phyloP scores from a whole-genome alignment of 2,888 invertebrate species.

The Microctonus hyperodae region DNA sequence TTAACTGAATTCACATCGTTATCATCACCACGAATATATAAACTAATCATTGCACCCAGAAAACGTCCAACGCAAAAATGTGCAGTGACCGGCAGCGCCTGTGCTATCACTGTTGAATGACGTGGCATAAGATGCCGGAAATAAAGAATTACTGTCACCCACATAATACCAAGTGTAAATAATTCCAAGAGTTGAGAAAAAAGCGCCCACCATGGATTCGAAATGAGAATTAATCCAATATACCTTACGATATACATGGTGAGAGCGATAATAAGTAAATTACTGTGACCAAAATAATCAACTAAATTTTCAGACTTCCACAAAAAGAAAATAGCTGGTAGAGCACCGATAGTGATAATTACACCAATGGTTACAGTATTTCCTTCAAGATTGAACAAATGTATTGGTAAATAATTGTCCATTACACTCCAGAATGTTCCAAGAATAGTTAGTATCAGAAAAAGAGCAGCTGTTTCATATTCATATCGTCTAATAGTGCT shows the following conservation, averaged over 20 bases:
- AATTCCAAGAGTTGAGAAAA: slow-evolving; percentile 78
- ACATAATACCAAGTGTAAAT: slow-evolving; percentile 78
- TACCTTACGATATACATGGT: slow-evolving; percentile 77
- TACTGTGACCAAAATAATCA: slow-evolving; percentile 83
- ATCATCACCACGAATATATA: slow-evolving; percentile 62
- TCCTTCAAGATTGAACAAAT: slow-evolving; percentile 42
- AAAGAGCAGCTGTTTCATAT: slow-evolving; percentile 75
- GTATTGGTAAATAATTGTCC: slow-evolving; percentile 80
- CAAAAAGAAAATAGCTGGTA: slow-evolving; percentile 75
- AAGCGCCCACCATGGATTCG: slow-evolving; percentile 72
- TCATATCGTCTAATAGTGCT: slow-evolving; percentile 78
- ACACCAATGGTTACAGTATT: slow-evolving; percentile 70
- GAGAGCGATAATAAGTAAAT: slow-evolving; percentile 83
- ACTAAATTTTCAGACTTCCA: slow-evolving; percentile 84
- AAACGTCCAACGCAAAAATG: slow-evolving; percentile 82
- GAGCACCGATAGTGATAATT: slow-evolving; percentile 72
- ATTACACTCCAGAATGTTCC: slow-evolving; percentile 84
- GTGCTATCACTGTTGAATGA: slow-evolving; percentile 78
- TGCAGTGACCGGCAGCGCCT: slow-evolving; percentile 79
- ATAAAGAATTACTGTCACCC: slow-evolving; percentile 82
- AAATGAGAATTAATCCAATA: slow-evolving; percentile 51
- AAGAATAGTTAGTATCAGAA: slow-evolving; percentile 73
- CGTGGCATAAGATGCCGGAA: slow-evolving; percentile 82
- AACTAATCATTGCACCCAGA: slow-evolving; percentile 73
- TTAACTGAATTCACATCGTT: slow-evolving; percentile 63